A percentile compares a stretch with the other conserved stretches of the same genome.
Conservation (phyloP, 2,797 vertebrate genomes). For the Onychomys arenicola region DNA sequence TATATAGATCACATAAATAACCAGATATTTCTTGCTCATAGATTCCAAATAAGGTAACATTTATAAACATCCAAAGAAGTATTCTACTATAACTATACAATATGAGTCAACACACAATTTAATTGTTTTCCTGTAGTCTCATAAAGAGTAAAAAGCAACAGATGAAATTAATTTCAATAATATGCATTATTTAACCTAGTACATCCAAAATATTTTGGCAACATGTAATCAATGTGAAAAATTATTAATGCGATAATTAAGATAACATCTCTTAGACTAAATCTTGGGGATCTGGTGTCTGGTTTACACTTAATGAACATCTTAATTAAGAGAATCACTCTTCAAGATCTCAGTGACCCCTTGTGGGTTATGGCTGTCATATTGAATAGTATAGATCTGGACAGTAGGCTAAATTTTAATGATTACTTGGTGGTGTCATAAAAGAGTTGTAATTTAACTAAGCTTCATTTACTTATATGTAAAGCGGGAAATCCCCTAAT, state of each 20-base stretch:
- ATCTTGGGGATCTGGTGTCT: not conserved
- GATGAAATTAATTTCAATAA: slow-evolving; percentile 34
- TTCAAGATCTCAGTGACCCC: not conserved
- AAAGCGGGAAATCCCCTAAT: not conserved
- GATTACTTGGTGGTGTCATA: slow-evolving; percentile 6
- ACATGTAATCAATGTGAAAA: not conserved
- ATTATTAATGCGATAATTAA: slow-evolving; percentile 2
- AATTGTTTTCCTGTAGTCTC: not conserved
- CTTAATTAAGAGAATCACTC: not conserved
- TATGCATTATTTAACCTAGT: slow-evolving; percentile 11
- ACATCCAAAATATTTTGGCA: slow-evolving; percentile 41
- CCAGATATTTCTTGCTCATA: no score
- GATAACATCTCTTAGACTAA: not conserved
- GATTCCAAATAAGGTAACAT: not conserved
- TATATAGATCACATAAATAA: not conserved
- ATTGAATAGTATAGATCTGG: not conserved
- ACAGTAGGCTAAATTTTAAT: not conserved
- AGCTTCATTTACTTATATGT: slow-evolving; percentile 34
- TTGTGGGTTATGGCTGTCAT: not conserved
- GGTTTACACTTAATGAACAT: not conserved
- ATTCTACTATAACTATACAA: not conserved
- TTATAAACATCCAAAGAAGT: not conserved
- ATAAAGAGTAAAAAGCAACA: not conserved
- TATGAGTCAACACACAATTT: not conserved
- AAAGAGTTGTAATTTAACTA: slow-evolving; percentile 61